phyloP scores from a whole-genome alignment of 2,888 invertebrate species.

The Amorpha juglandis region DNA sequence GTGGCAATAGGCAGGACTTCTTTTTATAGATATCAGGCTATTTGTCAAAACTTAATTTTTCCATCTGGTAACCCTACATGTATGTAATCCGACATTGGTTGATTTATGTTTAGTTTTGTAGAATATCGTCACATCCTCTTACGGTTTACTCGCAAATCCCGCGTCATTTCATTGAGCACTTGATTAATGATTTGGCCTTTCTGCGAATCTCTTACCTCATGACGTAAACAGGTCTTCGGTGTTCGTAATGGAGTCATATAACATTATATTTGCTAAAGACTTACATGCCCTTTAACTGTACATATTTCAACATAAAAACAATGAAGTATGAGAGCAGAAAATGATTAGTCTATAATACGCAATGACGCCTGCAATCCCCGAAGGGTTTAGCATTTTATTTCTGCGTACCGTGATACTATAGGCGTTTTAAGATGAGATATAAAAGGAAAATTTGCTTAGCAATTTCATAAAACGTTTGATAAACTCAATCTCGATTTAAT shows the following conservation, averaged over 20 bases:
- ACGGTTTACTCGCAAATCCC: slow-evolving; percentile 20
- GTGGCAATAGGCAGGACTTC: not conserved
- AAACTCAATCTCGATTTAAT: not conserved
- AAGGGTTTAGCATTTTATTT: no score
- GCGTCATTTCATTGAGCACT: slow-evolving; percentile 40
- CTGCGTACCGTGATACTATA: not conserved
- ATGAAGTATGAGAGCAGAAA: no score
- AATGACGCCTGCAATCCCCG: no score
- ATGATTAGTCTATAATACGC: no score
- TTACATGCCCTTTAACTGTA: not conserved
- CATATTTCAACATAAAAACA: not conserved
- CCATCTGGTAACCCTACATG: no score
- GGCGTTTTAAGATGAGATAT: not conserved
- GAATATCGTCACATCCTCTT: slow-evolving; percentile 17
- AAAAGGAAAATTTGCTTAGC: not conserved
- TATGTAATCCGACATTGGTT: slow-evolving; percentile 16
- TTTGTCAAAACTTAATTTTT: no score
- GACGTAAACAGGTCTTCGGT: not conserved
- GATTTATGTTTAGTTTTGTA: slow-evolving; percentile 21
- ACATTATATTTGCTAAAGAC: not conserved
- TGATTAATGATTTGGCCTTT: slow-evolving; percentile 46
- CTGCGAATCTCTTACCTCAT: slow-evolving; percentile 29
- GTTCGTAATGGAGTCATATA: not conserved
- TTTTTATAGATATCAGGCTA: no score
- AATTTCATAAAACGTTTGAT: not conserved